Conservation (phyloP, 53 echinoderm and acorn worm genomes). For the Holothuria leucospilota region DNA sequence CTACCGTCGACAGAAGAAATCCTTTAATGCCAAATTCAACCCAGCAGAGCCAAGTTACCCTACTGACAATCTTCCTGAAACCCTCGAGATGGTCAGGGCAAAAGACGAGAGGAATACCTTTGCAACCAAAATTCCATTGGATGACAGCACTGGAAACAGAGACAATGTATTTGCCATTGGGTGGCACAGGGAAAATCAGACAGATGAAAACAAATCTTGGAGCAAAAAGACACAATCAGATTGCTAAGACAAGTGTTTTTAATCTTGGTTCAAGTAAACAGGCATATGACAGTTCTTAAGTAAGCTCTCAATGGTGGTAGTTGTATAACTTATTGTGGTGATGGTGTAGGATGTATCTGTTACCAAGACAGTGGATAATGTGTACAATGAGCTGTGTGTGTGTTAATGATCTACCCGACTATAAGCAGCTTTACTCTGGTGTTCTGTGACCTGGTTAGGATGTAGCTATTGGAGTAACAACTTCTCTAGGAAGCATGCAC, state of each 20-base stretch:
- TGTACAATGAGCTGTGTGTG: no score
- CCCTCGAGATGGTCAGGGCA: constrained; percentile 21
- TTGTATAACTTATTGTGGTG: no score
- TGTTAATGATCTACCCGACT: no score
- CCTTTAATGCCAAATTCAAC: constrained; percentile 40
- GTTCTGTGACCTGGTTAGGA: no score
- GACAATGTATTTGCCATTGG: constrained; percentile 37
- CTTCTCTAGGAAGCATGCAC: no score
- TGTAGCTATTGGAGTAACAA: no score
- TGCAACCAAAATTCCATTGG: constrained; percentile 37
- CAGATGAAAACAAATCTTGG: neutral
- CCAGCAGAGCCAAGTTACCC: constrained; percentile 41
- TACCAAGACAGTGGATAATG: no score
- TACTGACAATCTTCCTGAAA: constrained; percentile 13
- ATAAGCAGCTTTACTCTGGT: no score
- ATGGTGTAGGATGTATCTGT: no score
- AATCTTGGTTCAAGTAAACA: neutral
- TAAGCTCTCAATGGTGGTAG: no score
- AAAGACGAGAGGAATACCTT: constrained; percentile 6
- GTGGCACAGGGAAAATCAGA: neutral
- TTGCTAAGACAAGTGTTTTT: neutral
- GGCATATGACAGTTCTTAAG: no score
- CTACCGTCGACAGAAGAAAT: constrained; percentile 22
- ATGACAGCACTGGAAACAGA: constrained; percentile 44
- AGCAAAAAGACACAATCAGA: constrained; percentile 5